Evolutionary conservation across 1,140 invertebrate genomes (phyloP), one percentile per base, ranked within the genome.

Genomic region (Aphidius gifuensis): DNA sequence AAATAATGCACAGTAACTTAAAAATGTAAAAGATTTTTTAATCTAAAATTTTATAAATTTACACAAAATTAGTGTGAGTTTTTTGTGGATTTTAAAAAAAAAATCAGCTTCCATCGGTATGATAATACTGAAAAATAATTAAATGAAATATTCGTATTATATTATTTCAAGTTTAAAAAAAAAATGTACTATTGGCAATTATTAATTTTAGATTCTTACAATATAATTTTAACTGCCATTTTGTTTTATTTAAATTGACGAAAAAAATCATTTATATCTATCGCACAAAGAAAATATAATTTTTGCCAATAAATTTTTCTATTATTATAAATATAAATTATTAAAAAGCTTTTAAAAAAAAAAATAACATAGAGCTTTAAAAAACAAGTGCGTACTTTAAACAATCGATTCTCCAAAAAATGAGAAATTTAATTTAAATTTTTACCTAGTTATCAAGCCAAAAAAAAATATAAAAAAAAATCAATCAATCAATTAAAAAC

Each of bases 391-490:
- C 23, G 23, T 32, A 32, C 23, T 32, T 32, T 32, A 32, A 32
- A 32, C 23, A 32, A 32, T 32, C 23, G 23, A 58, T 57, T 6
- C 40, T 23, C 5, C 47, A 43, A 39, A 64, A 23, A 23, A 50
- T 59, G 16, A 47, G 32, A 50, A 61, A 60, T 21, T 58, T 55
- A 72, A 72, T 72, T 73, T 75, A 74, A 74, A 74, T 69, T 49
- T 66, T 71, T 71, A 68, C 57, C 68, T 72, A 77, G 74, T 77
- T 76, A 77, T 71, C 75, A 77, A 75, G 73, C 71, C 73, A 77
- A 77, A 74, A 72, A 71, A 70, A 73, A 72, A n/a, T n/a, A 68
- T 58, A 23, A 23, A 1, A 23, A 2, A 23, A 23, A 23, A 50
- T 50, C 16, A 50, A 60, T 40, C 48, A 16, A 8, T 7, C 6